A percentile compares a stretch with the other conserved stretches of the same genome.
Evolutionary conservation across 2,888 invertebrate species (phyloP).

Genomic region (Mesorhabditis sp.): DNA sequence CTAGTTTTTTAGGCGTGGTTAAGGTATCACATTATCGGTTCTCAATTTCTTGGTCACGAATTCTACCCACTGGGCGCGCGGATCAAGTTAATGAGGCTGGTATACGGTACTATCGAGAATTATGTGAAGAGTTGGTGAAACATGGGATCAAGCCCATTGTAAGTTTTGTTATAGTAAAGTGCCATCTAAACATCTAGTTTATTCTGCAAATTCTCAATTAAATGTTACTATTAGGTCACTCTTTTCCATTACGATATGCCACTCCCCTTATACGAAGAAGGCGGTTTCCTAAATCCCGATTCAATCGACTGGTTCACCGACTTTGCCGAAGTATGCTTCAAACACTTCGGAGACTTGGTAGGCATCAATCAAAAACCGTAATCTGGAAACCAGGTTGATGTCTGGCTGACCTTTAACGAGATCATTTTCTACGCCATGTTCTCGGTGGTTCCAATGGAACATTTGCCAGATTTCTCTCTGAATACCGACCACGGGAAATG

Average conservation of each 20-base stretch:
- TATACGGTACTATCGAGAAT: constrained; percentile 73
- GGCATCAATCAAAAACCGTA: constrained; percentile 8
- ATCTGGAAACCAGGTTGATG: constrained; percentile 32
- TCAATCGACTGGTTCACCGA: constrained; percentile 58
- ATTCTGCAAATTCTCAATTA: not conserved
- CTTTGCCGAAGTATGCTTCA: constrained; percentile 59
- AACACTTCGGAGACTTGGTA: constrained; percentile 58
- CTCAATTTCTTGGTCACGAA: constrained; percentile 71
- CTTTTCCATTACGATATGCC: constrained; percentile 59
- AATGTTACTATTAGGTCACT: constrained; percentile 30
- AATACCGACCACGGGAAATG: not conserved
- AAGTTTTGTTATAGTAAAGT: not conserved
- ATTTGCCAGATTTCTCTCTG: not conserved
- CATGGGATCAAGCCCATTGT: constrained; percentile 66
- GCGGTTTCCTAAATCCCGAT: constrained; percentile 59
- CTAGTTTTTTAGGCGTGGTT: constrained; percentile 5
- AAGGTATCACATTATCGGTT: constrained; percentile 58
- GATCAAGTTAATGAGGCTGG: constrained; percentile 71
- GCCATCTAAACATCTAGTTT: not conserved
- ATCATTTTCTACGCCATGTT: constrained; percentile 31
- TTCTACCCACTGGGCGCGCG: constrained; percentile 71
- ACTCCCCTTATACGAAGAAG: constrained; percentile 60
- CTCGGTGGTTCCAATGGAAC: constrained; percentile 22
- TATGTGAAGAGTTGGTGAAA: constrained; percentile 71
- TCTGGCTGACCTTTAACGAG: constrained; percentile 77